Evolutionary conservation across 2,797 vertebrate genomes (phyloP), one percentile per base, ranked within the genome.

Genomic region (Paguma larvata): DNA sequence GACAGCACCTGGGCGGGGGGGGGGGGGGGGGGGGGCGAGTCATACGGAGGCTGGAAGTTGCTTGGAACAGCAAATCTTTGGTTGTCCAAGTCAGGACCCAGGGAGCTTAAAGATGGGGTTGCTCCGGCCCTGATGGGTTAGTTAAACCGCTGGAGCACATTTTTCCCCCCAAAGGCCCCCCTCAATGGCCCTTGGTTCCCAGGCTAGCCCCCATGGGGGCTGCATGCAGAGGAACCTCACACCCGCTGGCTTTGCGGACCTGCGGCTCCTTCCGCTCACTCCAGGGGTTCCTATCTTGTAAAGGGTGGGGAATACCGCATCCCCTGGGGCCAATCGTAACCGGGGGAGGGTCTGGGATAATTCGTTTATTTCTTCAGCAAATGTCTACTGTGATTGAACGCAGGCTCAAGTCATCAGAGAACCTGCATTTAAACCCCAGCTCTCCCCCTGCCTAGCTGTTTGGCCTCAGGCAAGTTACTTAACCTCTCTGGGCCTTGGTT

Each of bases 1-100:
- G 32, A 25, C 6, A 2, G 21, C 11, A 56, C 0, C 12, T 21
- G 2, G 46, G 83, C 41, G 11, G 5, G 2, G n/a, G n/a, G 48
- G n/a, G 41, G n/a, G n/a, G 46, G 83, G 51, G 11, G 5, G 2
- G n/a, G n/a, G 48, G n/a, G 41, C 48, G 1, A 23, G 48, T 15
- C 5, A 3, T 30, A 14, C 14, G 32, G 34, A 78, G 48, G 85
- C 14, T 46, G 10, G 0, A 3, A 56, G 5, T 18, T 10, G n/a
- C 79, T 48, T 80, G n/a, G 44, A 34, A 34, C 23, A 34, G 11
- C 41, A 68, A n/a, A 38, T 70, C 44, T n/a, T 75, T 19, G 11
- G 41, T 46, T 62, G 15, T 46, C 46, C 30, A n/a, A 15, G 16
- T 34, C 12, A 14, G 19, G 6, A 21, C 46, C 56, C 38, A 13